A percentile compares a stretch with the other conserved stretches of the same genome.
Conservation (phyloP, 2,888 invertebrate species). For the Epinotia demarniana region DNA sequence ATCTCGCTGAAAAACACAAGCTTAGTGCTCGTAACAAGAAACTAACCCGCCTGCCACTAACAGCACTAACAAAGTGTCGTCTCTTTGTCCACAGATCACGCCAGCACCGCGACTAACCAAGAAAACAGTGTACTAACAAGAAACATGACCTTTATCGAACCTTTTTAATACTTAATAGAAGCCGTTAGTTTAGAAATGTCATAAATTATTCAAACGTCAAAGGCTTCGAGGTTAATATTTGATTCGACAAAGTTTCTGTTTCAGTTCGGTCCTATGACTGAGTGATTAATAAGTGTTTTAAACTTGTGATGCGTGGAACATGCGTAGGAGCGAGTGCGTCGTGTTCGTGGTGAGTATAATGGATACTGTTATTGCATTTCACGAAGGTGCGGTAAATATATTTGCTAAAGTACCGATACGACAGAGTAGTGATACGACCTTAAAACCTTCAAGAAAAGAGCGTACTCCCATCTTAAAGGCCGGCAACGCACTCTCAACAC, state of each 20-base stretch:
- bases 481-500: too few relatives aligned
- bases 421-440: too few relatives aligned
- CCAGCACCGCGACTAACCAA: constrained; percentile 33
- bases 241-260: constrained; percentile 43
- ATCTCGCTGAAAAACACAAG: constrained; percentile 1
- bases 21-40: constrained; percentile 54
- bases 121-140: constrained; percentile 26
- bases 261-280: constrained; percentile 26
- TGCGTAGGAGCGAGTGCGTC: constrained; percentile 25
- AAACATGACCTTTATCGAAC: constrained; percentile 35
- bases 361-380: not conserved
- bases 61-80: constrained; percentile 72
- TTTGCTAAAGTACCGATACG: too few relatives aligned
- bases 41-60: constrained; percentile 69
- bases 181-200: constrained; percentile 37
- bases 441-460: too few relatives aligned
- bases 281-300: constrained; percentile 38
- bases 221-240: constrained; percentile 35
- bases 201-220: constrained; percentile 42
- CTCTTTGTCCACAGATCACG: constrained; percentile 80
- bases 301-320: constrained; percentile 37
- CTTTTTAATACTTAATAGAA: constrained; percentile 21
- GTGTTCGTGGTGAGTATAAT: constrained; percentile 37
- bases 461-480: too few relatives aligned
- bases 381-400: too few relatives aligned